Evolutionary conservation across 2,113 vertebrate species (phyloP).

Genomic region (Halcyon malimbica): DNA sequence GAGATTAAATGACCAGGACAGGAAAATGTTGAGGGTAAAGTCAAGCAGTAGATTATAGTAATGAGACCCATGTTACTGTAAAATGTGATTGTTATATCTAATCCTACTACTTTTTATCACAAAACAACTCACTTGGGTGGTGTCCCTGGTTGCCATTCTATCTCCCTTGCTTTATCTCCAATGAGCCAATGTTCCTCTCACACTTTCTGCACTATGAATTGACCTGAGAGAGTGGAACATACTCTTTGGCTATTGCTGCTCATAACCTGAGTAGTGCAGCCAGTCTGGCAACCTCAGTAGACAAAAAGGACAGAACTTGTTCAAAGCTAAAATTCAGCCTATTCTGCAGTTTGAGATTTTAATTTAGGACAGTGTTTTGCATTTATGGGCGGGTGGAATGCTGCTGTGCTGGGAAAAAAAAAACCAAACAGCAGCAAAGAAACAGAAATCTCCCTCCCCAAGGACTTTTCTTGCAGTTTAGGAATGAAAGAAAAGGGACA

Average conservation of each 20-base stretch:
- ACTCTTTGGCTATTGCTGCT: background rate
- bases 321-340: background rate
- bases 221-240: background rate
- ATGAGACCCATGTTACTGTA: background rate
- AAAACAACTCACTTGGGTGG: background rate
- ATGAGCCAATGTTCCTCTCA: background rate
- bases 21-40: background rate
- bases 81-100: background rate
- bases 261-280: too few relatives aligned
- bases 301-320: background rate
- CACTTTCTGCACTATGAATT: background rate
- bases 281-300: background rate
- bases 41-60: background rate
- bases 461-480: background rate
- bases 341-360: background rate
- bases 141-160: background rate
- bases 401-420: background rate
- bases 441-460: background rate
- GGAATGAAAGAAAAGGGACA: background rate
- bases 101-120: background rate
- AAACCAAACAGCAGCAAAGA: background rate
- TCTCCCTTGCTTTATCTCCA: background rate
- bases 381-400: background rate
- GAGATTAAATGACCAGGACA: background rate
- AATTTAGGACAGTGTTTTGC: background rate